Base-by-base conservation (phyloP, 2,888 invertebrate species). In the Ganaspis brasiliensis region DNA sequence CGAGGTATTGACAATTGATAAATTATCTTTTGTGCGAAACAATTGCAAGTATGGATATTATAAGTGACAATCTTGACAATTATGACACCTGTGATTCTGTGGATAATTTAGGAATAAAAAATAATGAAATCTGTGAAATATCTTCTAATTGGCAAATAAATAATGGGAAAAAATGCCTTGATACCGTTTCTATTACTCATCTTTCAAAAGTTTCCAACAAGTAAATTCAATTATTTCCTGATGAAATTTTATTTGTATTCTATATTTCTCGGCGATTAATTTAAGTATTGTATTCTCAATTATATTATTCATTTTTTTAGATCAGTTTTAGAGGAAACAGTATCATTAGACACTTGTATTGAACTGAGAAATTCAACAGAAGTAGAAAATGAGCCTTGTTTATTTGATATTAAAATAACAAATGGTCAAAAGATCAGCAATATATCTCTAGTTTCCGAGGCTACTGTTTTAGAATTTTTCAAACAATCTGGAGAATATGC, bases 401-500 rank as follows among this genome's bases (percentile, higher is more conserved):
- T 81, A 61, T 56, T 92, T 5, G 85, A 89, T 31, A 89, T 92
- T 26, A 87, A 87, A 78, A 52, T 90, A 37, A 86, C 76, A 31
- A 87, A 89, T 72, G 81, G 81, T 67, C 87, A 89, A 63, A 88
- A 81, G 79, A 91, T 92, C 70, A 84, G 87, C 9, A 87, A 88
- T 21, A 87, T 92, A 12, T 89, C 89, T 24, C 76, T 92, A 56
- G 91, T 91, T 49, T 92, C 92, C 3, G 92, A 92, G 86, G 92
- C 91, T 10, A 89, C 90, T 12, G 87, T 92, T n/a, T 81, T 92
- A 73, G 92, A 92, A 85, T 86, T 92, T 76, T 92, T 91, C 80
- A 92, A 92, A 73, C 89, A 91, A 78, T 89, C 82, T 74, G 92
- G 91, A 49, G 92, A 92, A 84, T 92, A 92, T 79, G 84, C 91